Percentiles rank a stretch among this genome's conserved stretches.
Evolutionary conservation across 92 coral and sea anemone genomes (phyloP).

Genomic region (Nematostella vectensis): DNA sequence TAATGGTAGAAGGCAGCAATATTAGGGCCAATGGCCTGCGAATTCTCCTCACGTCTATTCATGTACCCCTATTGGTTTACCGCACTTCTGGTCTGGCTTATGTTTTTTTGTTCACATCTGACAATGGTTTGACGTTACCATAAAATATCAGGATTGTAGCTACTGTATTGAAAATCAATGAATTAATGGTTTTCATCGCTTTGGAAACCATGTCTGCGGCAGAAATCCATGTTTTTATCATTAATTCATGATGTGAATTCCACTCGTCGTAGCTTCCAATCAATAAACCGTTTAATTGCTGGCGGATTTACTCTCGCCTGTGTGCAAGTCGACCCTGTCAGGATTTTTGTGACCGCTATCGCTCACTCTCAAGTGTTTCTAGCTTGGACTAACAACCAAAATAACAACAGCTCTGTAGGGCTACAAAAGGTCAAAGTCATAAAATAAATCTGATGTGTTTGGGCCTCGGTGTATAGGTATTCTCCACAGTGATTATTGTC

Average conservation of each 20-base stretch:
- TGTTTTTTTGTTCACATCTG: neutral
- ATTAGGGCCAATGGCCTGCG: too few species aligned
- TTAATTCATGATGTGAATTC: neutral
- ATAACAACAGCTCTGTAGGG: neutral
- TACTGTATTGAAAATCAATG: neutral
- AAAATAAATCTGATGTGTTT: neutral
- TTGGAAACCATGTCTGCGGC: neutral
- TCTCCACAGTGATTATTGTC: too few species aligned
- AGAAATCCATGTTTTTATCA: neutral
- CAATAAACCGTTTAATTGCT: slow-evolving; percentile 1
- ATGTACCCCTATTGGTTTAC: too few species aligned
- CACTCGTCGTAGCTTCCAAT: neutral
- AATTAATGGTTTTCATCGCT: neutral
- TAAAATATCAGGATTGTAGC: neutral
- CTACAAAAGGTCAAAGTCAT: slow-evolving; percentile 4
- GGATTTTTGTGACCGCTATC: too few species aligned
- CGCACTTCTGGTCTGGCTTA: neutral
- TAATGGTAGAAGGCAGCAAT: too few species aligned
- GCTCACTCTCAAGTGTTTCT: too few species aligned
- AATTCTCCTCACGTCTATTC: too few species aligned
- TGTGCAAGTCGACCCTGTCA: too few species aligned
- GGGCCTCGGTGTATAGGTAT: too few species aligned
- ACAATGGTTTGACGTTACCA: neutral
- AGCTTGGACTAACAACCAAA: neutral
- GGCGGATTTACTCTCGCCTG: too few species aligned